These are phyloP conservation scores for Labeo catla DNA, from an alignment of 2,113 vertebrate species.

Conservation along the genomic window DNA sequence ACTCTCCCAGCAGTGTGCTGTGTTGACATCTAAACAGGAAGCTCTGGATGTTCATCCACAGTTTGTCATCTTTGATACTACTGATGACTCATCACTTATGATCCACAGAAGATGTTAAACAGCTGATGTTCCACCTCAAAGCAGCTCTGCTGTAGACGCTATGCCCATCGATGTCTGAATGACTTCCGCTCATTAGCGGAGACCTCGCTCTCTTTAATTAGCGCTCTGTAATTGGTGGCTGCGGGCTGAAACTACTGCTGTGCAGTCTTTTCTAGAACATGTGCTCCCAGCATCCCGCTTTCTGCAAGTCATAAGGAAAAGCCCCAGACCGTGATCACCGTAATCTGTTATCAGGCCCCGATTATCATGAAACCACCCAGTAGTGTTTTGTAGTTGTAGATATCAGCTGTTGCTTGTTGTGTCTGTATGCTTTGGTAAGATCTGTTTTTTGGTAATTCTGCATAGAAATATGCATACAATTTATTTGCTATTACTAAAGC, in stretches of 20 bases:
- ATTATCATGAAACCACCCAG: conserved; percentile 1
- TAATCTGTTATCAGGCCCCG: not conserved
- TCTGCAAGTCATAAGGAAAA: conserved; percentile 27
- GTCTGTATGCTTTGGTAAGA: not conserved
- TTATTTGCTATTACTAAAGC: not conserved
- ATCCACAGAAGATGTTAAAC: conserved; percentile 13
- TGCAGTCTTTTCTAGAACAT: conserved; percentile 11
- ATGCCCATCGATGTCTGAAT: conserved; percentile 22
- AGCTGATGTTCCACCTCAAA: conserved; percentile 36
- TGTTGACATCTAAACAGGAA: not conserved
- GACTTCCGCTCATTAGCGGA: conserved; percentile 43
- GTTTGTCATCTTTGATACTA: not conserved
- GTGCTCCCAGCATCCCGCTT: conserved; percentile 29
- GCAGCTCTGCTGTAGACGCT: not conserved
- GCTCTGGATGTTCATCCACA: not conserved
- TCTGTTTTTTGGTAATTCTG: not conserved
- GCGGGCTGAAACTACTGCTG: conserved; percentile 29
- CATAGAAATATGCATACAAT: not conserved
- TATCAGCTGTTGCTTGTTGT: conserved; percentile 22
- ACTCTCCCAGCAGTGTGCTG: not conserved
- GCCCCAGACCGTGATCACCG: not conserved
- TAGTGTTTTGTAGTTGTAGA: not conserved
- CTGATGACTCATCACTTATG: conserved; percentile 30
- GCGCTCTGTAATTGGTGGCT: conserved; percentile 38
- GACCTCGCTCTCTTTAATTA: conserved; percentile 30